Conservation (phyloP, 2,113 vertebrate species). For the Apeltes quadracus region DNA sequence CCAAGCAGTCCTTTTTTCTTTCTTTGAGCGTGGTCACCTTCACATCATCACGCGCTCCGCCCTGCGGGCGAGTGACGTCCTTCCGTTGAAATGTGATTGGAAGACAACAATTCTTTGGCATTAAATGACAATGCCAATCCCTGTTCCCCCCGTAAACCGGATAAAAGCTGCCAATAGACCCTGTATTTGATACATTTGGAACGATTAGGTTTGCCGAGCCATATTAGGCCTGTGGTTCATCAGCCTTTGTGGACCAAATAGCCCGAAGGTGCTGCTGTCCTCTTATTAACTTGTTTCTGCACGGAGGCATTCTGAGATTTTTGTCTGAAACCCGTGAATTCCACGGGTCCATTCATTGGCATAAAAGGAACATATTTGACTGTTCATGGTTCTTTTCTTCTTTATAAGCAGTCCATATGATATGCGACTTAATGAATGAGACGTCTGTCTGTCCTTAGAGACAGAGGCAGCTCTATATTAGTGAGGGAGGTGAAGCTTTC, state of each 20-base stretch:
- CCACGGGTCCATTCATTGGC: slow-evolving; percentile 51
- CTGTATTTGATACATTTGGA: slow-evolving; percentile 65
- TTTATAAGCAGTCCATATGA: slow-evolving; percentile 34
- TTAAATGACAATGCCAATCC: slow-evolving; percentile 68
- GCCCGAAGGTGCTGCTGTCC: slow-evolving; percentile 65
- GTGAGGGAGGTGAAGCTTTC: background rate
- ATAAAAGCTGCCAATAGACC: slow-evolving; percentile 60
- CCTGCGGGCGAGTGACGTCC: slow-evolving; percentile 55
- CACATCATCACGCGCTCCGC: slow-evolving; percentile 64
- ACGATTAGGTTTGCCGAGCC: slow-evolving; percentile 76
- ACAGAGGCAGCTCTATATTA: slow-evolving; percentile 32
- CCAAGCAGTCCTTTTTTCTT: slow-evolving; percentile 21
- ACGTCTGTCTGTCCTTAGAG: slow-evolving; percentile 45
- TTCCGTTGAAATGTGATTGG: slow-evolving; percentile 35
- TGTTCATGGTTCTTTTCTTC: slow-evolving; percentile 52
- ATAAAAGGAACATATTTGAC: slow-evolving; percentile 40
- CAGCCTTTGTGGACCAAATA: slow-evolving; percentile 68
- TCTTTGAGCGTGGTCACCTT: slow-evolving; percentile 60
- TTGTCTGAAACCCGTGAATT: slow-evolving; percentile 50
- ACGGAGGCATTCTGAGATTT: slow-evolving; percentile 37
- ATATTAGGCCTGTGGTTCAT: slow-evolving; percentile 66
- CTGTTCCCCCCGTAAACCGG: slow-evolving; percentile 61
- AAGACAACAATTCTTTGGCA: slow-evolving; percentile 59
- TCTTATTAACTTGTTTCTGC: slow-evolving; percentile 55
- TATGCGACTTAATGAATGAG: slow-evolving; percentile 48